Base-by-base conservation (phyloP, 2,113 vertebrate genomes). In the crab-eating macaque (Macaca fascicularis) region DNA sequence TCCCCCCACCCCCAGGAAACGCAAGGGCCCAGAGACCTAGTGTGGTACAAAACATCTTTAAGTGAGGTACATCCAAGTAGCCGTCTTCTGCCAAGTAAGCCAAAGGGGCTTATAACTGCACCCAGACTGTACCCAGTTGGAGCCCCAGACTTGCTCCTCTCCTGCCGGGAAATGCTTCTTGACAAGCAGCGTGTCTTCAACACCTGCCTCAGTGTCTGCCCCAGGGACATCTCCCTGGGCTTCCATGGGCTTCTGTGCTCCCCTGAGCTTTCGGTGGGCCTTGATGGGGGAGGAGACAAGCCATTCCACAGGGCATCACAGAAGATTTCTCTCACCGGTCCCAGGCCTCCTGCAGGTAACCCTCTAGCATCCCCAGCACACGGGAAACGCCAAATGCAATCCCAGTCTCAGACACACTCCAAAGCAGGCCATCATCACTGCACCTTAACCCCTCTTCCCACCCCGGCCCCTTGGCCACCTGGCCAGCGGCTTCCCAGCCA, bases 41-140 rank as follows among this genome's bases (percentile, higher is more conserved):
- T 3, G 55, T 70, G 96, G 76, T 38, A 23, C 38, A 48, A 80
- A 70, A 93, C 64, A 27, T 10, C 59, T 8, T 80, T 48, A 61
- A 50, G 89, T 16, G 89, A 93, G 83, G 82, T 64, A 19, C 79
- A 95, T 94, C 97, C 90, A 72, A 87, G 72, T 1, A 59, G 61
- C 86, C 5, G 0, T n/a, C 94, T 61, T 75, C 50, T 57, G 75
- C 80, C 86, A 92, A 59, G 67, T 82, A 75, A 48, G 57, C 80
- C 0, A 11, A 1, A 32, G 43, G 88, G 59, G n/a, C 32, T 83
- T 13, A 7, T 20, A 5, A 13, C 1, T 2, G 20, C 55, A 79
- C 61, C 61, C 32, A 55, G 64, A 8, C 6, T 0, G 19, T 7
- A 3, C 64, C 57, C 12, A 5, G 43, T 3, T 38, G 85, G 76